Conservation (phyloP, 2,888 invertebrate species). For the Dicyrtoma fusca region DNA sequence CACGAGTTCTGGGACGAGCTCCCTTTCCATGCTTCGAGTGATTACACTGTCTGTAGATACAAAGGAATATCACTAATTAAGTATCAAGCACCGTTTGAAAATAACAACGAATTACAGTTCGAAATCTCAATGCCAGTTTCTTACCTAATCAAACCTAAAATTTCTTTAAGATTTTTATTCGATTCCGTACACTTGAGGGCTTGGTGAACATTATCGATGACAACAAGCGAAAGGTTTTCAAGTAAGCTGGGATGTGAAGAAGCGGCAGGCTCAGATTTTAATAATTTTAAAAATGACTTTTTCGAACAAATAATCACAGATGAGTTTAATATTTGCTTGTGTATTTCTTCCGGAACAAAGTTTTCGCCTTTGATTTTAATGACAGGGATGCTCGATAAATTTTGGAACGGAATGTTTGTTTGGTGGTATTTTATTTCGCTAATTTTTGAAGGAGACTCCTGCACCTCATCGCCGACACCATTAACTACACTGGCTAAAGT, state of each 20-base stretch:
- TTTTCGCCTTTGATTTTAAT: constrained; percentile 32
- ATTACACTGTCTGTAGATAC: constrained; percentile 46
- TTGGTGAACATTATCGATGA: constrained; percentile 55
- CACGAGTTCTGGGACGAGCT: constrained; percentile 40
- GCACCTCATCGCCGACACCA: no score
- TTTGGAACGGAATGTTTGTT: constrained; percentile 52
- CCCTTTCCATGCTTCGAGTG: constrained; percentile 27
- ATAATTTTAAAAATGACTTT: constrained; percentile 46
- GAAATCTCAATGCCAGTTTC: no score
- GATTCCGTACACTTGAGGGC: constrained; percentile 41
- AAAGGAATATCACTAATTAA: no score
- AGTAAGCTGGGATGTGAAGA: constrained; percentile 22
- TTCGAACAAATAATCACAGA: constrained; percentile 50
- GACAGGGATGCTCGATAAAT: constrained; percentile 50
- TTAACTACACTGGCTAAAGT: no score
- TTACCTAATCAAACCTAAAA: constrained; percentile 49
- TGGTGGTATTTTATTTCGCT: constrained; percentile 13
- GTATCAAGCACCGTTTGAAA: no score
- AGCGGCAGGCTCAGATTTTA: constrained; percentile 17
- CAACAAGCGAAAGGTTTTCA: constrained; percentile 47
- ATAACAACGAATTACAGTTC: no score
- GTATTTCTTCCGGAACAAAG: constrained; percentile 25
- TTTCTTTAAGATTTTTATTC: constrained; percentile 44
- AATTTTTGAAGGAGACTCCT: constrained; percentile 4
- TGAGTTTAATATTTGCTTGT: constrained; percentile 26